phyloP scores from a whole-genome alignment of 1,140 invertebrate species.

The Caenorhabditis briggsae region DNA sequence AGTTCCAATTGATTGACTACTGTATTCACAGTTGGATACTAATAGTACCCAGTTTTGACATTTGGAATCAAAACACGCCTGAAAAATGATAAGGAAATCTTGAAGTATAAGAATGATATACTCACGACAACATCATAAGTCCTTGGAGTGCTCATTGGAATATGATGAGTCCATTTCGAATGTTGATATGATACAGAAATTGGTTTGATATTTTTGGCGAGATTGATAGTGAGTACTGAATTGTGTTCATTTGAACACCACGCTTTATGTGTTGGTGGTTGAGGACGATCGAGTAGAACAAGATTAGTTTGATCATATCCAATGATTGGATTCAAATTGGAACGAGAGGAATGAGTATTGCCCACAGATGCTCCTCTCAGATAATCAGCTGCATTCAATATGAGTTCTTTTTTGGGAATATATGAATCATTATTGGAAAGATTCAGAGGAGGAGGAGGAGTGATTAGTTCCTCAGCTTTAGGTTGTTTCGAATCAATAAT shows the following conservation, averaged over 20 bases:
- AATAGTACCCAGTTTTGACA: neutral
- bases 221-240: neutral
- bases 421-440: no score
- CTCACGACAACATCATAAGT: neutral
- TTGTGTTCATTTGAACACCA: constrained; percentile 1
- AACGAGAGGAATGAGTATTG: neutral
- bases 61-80: neutral
- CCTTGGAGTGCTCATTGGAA: neutral
- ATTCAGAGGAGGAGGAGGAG: no score
- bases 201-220: neutral
- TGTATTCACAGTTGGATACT: neutral
- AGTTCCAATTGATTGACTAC: no score
- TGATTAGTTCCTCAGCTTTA: no score
- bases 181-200: neutral
- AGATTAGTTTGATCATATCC: neutral
- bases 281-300: no score
- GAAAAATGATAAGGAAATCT: no score
- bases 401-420: no score
- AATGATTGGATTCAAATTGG: neutral
- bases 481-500: no score
- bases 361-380: neutral
- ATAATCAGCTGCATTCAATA: constrained; percentile 2
- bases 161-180: neutral
- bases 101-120: no score
- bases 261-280: no score